Conservation (phyloP, 2,797 vertebrate species). For the Triplophysa yarkandensis region DNA sequence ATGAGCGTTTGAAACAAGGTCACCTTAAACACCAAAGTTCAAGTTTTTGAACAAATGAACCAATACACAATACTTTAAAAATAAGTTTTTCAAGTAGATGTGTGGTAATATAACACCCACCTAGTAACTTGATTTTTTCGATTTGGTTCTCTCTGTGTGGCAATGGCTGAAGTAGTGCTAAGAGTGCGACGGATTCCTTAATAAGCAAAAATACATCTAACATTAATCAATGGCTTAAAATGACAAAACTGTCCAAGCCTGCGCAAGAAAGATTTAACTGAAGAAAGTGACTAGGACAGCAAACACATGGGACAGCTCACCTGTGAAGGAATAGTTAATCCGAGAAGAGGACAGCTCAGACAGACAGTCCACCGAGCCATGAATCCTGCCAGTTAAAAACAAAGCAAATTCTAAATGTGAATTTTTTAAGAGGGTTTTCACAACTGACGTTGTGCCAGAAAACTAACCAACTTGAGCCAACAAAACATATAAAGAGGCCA, state of each 20-base stretch:
- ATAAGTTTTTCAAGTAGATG: neutral
- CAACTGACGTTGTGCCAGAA: conserved; percentile 24
- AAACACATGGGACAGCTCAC: conserved; percentile 71
- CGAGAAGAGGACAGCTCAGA: conserved; percentile 85
- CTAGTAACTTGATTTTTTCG: conserved; percentile 83
- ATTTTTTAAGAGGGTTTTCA: conserved; percentile 10
- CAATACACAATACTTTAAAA: neutral
- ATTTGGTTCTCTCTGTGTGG: conserved; percentile 82
- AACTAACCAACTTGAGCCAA: too few relatives aligned
- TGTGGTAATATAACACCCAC: conserved; percentile 65
- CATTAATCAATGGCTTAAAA: conserved; percentile 12
- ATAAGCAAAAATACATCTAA: conserved; percentile 20
- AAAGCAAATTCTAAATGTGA: conserved; percentile 37
- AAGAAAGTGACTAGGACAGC: conserved; percentile 5
- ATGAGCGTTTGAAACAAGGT: neutral
- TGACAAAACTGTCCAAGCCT: conserved; percentile 11
- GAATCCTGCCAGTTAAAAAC: conserved; percentile 69
- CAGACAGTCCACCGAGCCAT: conserved; percentile 90
- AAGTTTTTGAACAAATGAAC: neutral
- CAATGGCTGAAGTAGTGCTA: conserved; percentile 86
- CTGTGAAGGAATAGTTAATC: conserved; percentile 79
- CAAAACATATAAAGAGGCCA: too few relatives aligned
- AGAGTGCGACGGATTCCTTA: conserved; percentile 90
- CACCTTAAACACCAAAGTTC: neutral
- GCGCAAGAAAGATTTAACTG: neutral